Conservation (phyloP, 2,888 invertebrate genomes). For the Scaptomyza caliginosa region DNA sequence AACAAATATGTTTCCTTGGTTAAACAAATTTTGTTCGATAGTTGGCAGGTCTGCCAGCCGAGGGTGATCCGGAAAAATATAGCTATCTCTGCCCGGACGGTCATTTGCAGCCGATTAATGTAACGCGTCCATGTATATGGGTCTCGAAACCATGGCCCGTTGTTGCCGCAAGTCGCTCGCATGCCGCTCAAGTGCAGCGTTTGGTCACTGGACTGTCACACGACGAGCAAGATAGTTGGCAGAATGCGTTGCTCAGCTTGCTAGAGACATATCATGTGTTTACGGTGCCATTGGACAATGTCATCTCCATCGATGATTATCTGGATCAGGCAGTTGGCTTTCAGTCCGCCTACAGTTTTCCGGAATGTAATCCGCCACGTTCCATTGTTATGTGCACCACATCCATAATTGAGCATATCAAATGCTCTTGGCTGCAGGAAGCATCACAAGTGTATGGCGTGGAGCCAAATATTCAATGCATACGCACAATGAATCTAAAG, state of each 20-base stretch:
- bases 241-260: slow-evolving; percentile 86
- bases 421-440: slow-evolving; percentile 92
- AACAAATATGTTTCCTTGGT: not conserved
- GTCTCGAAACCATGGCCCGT: slow-evolving; percentile 91
- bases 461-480: slow-evolving; percentile 92
- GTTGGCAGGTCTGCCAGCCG: slow-evolving; percentile 82
- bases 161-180: slow-evolving; percentile 86
- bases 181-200: slow-evolving; percentile 85
- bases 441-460: slow-evolving; percentile 90
- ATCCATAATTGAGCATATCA: slow-evolving; percentile 88
- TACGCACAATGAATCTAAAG: slow-evolving; percentile 86
- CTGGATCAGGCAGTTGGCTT: slow-evolving; percentile 87
- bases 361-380: slow-evolving; percentile 88
- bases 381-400: slow-evolving; percentile 88
- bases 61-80: slow-evolving; percentile 85
- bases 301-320: slow-evolving; percentile 88
- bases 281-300: slow-evolving; percentile 86
- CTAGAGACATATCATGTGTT: slow-evolving; percentile 86
- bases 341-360: slow-evolving; percentile 88
- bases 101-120: slow-evolving; percentile 86
- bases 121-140: slow-evolving; percentile 89
- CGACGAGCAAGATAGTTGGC: slow-evolving; percentile 85
- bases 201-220: slow-evolving; percentile 84
- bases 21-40: slow-evolving; percentile 29
- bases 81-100: slow-evolving; percentile 92